Base-by-base conservation (phyloP, 2,888 invertebrate genomes). In the Cyclophora albipunctata region DNA sequence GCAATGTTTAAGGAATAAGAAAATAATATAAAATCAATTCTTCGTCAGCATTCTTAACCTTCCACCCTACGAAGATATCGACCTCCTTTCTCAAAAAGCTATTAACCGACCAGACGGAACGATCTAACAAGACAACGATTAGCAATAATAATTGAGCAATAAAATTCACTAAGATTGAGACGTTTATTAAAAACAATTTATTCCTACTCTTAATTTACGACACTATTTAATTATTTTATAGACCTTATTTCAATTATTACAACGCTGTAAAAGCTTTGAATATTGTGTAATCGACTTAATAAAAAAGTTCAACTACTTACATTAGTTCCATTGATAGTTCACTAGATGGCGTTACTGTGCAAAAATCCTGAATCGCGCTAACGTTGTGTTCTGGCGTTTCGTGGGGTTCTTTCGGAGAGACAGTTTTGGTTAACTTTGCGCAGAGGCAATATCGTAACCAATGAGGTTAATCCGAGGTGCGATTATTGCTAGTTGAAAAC, bases 401-500 rank as follows among this genome's bases (percentile, higher is more conserved):
- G 5, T 2, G 37, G 34, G 7, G 34, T 3, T 35, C 2, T 7
- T 33, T 5, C 44, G 40, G 7, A n/a, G 5, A 0, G 7, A 5
- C 5, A 3, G 35, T 7, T 2, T 3, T 35, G 4, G 52, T 90
- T 74, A 94, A 91, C 94, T 94, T 94, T 95, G 95, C 95, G 95
- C 95, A 95, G 95, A 91, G 94, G 94, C 94, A 92, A 92, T 94
- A 94, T 94, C 93, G 93, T 95, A 95, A 94, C 94, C 94, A 91
- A 94, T 94, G 94, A 95, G 93, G 94, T 93, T 90, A 40, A 60
- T 93, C 93, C 92, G 94, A 93, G 94, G 93, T 93, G 94, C 92
- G 93, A 93, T 94, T 93, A 94, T 95, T 95, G 94, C 94, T 95
- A 94, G 93, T 95, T 95, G 94, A 95, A 95, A 95, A 95, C 94